Evolutionary conservation across 1,140 invertebrate species (phyloP).

Genomic region (Lethrus apterus): DNA sequence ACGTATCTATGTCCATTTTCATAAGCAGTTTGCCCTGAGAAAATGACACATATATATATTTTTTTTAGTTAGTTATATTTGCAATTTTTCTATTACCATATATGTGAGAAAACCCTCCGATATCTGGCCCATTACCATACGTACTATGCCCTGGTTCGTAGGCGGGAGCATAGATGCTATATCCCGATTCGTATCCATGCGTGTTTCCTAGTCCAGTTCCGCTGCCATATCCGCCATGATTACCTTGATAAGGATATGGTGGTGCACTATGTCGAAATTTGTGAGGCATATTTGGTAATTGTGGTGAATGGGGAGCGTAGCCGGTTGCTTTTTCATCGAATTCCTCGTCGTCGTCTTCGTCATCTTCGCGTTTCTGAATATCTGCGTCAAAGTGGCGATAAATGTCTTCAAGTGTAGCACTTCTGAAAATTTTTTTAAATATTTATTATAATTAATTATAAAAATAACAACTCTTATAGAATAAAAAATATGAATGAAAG

Average conservation of each 20-base stretch:
- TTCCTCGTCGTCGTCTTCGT: conserved; percentile 38
- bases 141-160: neutral
- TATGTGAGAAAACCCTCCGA: too few species aligned
- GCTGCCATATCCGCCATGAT: conserved; percentile 14
- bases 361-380: conserved; percentile 18
- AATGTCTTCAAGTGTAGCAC: conserved; percentile 53
- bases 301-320: conserved; percentile 27
- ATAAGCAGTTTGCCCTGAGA: too few species aligned
- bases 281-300: conserved; percentile 8
- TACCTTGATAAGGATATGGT: conserved; percentile 16
- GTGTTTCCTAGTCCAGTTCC: neutral
- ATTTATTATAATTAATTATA: neutral
- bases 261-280: conserved; percentile 23
- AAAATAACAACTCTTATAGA: neutral
- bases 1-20: conserved; percentile 13
- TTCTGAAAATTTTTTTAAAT: conserved; percentile 30
- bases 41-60: too few species aligned
- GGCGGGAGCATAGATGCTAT: too few species aligned
- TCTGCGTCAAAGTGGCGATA: conserved; percentile 46
- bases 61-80: too few species aligned
- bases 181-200: too few species aligned
- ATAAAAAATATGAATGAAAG: neutral
- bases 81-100: too few species aligned
- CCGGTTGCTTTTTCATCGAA: conserved; percentile 46
- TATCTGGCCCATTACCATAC: conserved; percentile 6